A percentile compares a stretch with the other conserved stretches of the same genome.
phyloP scores from a whole-genome alignment of 2,888 invertebrate species.

The Heliothis peltigera region DNA sequence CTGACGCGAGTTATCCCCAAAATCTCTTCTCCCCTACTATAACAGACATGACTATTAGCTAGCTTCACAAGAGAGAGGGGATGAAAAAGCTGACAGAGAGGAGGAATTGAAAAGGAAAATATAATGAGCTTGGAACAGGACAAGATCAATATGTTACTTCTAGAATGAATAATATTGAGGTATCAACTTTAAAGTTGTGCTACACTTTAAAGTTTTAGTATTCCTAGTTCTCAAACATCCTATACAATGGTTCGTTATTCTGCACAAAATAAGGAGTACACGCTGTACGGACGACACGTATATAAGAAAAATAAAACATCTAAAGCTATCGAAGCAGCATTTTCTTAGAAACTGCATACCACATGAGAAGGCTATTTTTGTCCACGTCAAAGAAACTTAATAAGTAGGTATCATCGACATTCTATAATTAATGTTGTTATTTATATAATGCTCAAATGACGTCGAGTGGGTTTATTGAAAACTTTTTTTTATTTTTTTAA shows the following conservation, averaged over 20 bases:
- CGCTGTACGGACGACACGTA: slow-evolving; percentile 13
- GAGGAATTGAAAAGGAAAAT: no score
- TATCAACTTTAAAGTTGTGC: no score
- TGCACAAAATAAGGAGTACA: slow-evolving; percentile 35
- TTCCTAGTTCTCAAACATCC: no score
- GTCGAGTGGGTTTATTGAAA: neutral
- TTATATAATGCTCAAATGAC: neutral
- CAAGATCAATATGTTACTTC: no score
- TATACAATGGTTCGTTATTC: slow-evolving; percentile 23
- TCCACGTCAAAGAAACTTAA: neutral
- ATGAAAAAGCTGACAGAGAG: no score
- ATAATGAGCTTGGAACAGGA: no score
- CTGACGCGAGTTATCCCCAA: no score
- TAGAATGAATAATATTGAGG: no score
- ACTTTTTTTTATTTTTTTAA: neutral
- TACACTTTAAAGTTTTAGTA: no score
- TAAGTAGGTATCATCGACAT: neutral
- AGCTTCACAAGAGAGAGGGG: no score
- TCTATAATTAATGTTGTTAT: neutral
- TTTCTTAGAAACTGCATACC: slow-evolving; percentile 31
- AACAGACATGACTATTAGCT: no score
- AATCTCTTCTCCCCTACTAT: no score
- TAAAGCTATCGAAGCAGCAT: neutral
- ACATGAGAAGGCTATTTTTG: neutral
- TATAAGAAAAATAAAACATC: slow-evolving; percentile 39